These are phyloP conservation scores for Eospalax fontanierii DNA, from an alignment of 2,797 vertebrate genomes.

Conservation along the genomic window DNA sequence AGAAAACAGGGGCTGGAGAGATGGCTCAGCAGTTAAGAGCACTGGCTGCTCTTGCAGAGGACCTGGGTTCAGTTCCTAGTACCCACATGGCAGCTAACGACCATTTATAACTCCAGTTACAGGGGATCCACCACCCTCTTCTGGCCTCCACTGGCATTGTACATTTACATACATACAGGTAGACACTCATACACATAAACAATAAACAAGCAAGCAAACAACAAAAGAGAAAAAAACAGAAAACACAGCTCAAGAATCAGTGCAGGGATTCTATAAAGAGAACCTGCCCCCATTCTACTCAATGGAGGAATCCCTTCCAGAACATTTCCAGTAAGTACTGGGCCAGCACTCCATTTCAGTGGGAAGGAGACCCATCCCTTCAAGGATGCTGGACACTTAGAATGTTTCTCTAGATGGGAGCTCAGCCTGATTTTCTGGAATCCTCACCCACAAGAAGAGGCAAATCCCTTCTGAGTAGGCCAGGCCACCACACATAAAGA, in stretches of 20 bases:
- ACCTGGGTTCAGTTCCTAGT: too few species aligned
- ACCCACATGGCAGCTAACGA: too few species aligned
- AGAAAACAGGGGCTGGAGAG: not conserved
- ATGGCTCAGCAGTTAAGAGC: too few species aligned
- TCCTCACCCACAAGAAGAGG: not conserved
- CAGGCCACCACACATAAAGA: not conserved
- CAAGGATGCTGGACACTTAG: accelerated
- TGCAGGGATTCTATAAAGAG: too few species aligned
- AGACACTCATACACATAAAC: too few species aligned
- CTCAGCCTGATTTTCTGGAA: not conserved
- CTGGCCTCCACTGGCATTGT: too few species aligned
- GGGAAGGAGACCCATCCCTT: accelerated
- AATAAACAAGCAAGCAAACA: too few species aligned
- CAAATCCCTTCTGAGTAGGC: not conserved
- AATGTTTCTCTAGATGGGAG: accelerated
- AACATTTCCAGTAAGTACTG: not conserved
- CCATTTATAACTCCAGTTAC: too few species aligned
- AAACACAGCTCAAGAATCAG: not conserved
- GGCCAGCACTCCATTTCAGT: not conserved
- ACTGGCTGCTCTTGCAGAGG: too few species aligned
- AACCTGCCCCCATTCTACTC: not conserved
- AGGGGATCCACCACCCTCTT: too few species aligned
- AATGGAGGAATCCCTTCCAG: not conserved
- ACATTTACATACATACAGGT: too few species aligned
- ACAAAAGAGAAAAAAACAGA: not conserved